Percentiles rank a stretch among this genome's conserved stretches.
Evolutionary conservation across 2,888 invertebrate species (phyloP).

Genomic region (Leucophenga maculata): DNA sequence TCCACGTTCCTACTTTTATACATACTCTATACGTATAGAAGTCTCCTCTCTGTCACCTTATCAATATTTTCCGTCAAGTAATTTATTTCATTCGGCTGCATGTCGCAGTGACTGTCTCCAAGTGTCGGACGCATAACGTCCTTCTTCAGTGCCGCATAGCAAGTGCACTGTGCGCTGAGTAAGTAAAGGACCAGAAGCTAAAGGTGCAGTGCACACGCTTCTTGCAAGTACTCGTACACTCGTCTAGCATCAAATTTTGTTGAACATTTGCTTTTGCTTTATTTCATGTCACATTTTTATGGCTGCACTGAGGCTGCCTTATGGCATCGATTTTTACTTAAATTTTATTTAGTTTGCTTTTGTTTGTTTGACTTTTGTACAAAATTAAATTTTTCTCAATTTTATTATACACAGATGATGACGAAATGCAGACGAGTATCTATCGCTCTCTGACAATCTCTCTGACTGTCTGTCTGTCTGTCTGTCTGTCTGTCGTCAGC

Average conservation of each 20-base stretch:
- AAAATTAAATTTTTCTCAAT: constrained; percentile 57
- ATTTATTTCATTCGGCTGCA: constrained; percentile 62
- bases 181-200: constrained; percentile 13
- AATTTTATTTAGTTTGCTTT: constrained; percentile 35
- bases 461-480: too few relatives aligned
- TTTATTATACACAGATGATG: constrained; percentile 42
- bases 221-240: constrained; percentile 28
- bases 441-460: too few relatives aligned
- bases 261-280: constrained; percentile 55
- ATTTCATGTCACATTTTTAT: constrained; percentile 63
- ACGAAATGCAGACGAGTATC: constrained; percentile 4
- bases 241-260: background rate
- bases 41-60: constrained; percentile 51
- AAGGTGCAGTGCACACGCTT: constrained; percentile 19
- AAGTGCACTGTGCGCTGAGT: background rate
- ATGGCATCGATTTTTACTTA: constrained; percentile 64
- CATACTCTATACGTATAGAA: background rate
- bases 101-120: constrained; percentile 10
- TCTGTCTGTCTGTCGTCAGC: too few relatives aligned
- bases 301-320: constrained; percentile 54
- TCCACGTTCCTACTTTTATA: background rate
- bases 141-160: constrained; percentile 16
- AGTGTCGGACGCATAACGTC: constrained; percentile 25
- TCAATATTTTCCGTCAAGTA: constrained; percentile 69
- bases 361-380: constrained; percentile 35